phyloP scores from a whole-genome alignment of 1,140 invertebrate species.

The Papilio glaucus region DNA sequence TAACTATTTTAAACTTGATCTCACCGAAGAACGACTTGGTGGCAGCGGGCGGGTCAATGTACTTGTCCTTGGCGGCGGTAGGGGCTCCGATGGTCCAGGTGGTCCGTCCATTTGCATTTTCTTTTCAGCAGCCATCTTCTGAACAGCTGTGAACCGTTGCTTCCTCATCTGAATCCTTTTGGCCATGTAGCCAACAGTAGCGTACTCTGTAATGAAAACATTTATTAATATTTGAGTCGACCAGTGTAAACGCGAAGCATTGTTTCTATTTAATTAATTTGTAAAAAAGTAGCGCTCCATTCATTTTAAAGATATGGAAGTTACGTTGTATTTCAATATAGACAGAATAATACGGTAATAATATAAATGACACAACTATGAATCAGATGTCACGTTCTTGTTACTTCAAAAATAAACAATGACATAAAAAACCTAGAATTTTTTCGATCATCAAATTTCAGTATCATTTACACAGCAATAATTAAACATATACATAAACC shows the following conservation, averaged over 20 bases:
- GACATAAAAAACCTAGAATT: no score
- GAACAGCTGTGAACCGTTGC: slow-evolving; percentile 92
- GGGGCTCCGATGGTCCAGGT: slow-evolving; percentile 88
- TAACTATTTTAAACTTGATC: slow-evolving; percentile 10
- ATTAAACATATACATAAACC: slow-evolving; percentile 29
- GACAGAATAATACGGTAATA: not conserved
- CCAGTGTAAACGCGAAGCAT: slow-evolving; percentile 39
- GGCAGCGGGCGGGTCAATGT: slow-evolving; percentile 71
- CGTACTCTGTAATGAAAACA: slow-evolving; percentile 89
- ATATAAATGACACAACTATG: not conserved
- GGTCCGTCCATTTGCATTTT: slow-evolving; percentile 89
- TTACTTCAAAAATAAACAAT: no score
- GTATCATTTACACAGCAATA: not conserved
- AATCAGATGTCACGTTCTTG: no score
- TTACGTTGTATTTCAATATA: not conserved
- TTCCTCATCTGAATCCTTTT: slow-evolving; percentile 97
- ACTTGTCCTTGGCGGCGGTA: slow-evolving; percentile 87
- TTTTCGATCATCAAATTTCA: not conserved
- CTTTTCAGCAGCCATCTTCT: slow-evolving; percentile 95
- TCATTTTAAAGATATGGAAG: slow-evolving; percentile 1
- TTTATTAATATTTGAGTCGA: slow-evolving; percentile 26
- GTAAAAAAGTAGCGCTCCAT: slow-evolving; percentile 25
- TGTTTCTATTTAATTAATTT: not conserved
- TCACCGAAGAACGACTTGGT: slow-evolving; percentile 70
- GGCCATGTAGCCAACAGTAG: slow-evolving; percentile 97